Percentiles rank a stretch among this genome's conserved stretches.
Conservation (phyloP, 2,113 vertebrate species). For the Beaufortia kweichowensis region DNA sequence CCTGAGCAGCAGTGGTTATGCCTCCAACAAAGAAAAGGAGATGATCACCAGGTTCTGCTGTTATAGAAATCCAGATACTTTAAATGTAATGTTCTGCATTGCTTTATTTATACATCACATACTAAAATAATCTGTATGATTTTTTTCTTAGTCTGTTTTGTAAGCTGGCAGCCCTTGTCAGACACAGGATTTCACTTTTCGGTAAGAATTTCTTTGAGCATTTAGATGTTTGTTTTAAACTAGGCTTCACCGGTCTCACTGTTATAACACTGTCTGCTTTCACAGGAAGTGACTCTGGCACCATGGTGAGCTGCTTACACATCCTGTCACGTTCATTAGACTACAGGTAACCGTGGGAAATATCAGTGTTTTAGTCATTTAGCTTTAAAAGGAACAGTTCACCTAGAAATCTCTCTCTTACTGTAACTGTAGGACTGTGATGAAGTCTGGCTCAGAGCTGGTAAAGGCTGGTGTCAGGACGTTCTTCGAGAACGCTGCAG, state of each 20-base stretch:
- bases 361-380: neutral
- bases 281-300: conserved; percentile 88
- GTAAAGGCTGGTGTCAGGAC: conserved; percentile 88
- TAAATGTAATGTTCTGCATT: neutral
- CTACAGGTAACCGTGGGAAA: conserved; percentile 76
- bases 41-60: conserved; percentile 90
- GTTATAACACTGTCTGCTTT: conserved; percentile 51
- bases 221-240: conserved; percentile 1
- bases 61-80: neutral
- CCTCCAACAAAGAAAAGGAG: conserved; percentile 97
- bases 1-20: conserved; percentile 91
- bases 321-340: conserved; percentile 92
- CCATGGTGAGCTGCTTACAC: conserved; percentile 95
- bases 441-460: conserved; percentile 95
- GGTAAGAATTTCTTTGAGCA: conserved; percentile 79
- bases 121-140: conserved; percentile 36
- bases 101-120: neutral
- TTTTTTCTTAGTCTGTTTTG: conserved; percentile 87
- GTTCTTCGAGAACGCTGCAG: conserved; percentile 94
- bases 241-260: conserved; percentile 14
- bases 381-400: neutral
- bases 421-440: conserved; percentile 83
- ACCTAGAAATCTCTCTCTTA: neutral
- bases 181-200: conserved; percentile 98
- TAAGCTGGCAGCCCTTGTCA: conserved; percentile 97